phyloP scores from a whole-genome alignment of 2,113 vertebrate species.

The Serilophus lunatus region DNA sequence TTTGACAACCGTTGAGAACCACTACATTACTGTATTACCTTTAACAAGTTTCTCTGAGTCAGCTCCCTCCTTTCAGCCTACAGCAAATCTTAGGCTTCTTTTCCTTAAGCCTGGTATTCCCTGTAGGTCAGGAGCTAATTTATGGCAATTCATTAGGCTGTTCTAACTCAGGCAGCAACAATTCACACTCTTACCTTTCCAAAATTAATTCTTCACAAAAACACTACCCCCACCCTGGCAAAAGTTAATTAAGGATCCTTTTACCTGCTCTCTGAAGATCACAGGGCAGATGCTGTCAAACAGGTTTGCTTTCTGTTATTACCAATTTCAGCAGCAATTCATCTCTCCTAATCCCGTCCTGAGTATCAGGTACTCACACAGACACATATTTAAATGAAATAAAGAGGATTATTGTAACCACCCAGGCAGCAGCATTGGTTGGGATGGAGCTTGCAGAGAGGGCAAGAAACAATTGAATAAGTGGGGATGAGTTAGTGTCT shows the following conservation, averaged over 20 bases:
- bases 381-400: not conserved
- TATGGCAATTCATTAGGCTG: slow-evolving; percentile 1
- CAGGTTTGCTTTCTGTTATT: slow-evolving; percentile 38
- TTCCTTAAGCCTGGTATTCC: not conserved
- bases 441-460: not conserved
- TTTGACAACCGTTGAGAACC: not conserved
- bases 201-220: not conserved
- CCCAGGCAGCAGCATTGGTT: not conserved
- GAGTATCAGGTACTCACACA: not conserved
- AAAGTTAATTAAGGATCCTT: slow-evolving; percentile 41
- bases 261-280: slow-evolving; percentile 20
- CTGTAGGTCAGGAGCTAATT: not conserved
- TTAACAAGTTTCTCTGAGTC: not conserved
- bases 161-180: not conserved
- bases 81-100: not conserved
- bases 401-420: not conserved
- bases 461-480: not conserved
- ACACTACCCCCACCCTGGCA: not conserved
- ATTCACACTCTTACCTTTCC: not conserved
- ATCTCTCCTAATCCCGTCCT: slow-evolving; percentile 1
- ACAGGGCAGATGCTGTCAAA: slow-evolving; percentile 27
- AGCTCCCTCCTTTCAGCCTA: not conserved
- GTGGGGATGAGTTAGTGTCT: not conserved
- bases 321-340: slow-evolving; percentile 37
- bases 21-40: not conserved